Base-by-base conservation (phyloP, 2,888 invertebrate species). In the Resseliella maxima region DNA sequence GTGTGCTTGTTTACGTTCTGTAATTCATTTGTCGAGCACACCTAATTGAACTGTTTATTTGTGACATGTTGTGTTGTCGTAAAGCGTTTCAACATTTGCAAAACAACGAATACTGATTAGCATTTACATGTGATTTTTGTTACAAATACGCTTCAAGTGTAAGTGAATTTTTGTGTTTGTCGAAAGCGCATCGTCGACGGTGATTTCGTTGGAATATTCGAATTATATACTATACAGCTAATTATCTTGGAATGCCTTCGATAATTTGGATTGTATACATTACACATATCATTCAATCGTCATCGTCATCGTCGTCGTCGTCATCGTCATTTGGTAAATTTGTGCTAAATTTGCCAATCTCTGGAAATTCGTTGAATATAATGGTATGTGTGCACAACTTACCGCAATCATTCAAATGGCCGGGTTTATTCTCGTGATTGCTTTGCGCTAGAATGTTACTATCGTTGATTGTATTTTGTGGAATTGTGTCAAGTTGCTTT, bases 401-500 rank as follows among this genome's bases (percentile, higher is more conserved):
- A 83, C 83, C 83, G 38, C 83, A 38, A n/a, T 83, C 83, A n/a
- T 83, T 83, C 83, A 83, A 38, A 38, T 36, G 83, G n/a, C 38
- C 24, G 36, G 83, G 12, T 38, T 10, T 85, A 0, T 85, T 18
- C 10, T 85, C 41, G 18, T 35, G 31, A 50, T 54, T 46, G 35
- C 8, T 54, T 5, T 85, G 35, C 10, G 27, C 18, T 18, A 50
- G 5, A 35, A 31, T 54, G 21, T 21, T 85, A 18, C 0, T 85
- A n/a, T 85, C 50, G 36, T 36, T 86, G 46, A 36, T 83, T 41
- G 27, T 45, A 10, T 50, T 86, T 21, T 10, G 83, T 24, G 83
- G 38, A 18, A 83, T n/a, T 86, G 90, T 89, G 81, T 88, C 88
- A 87, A 88, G 88, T 86, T 88, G 88, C 86, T 90, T 90, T 87